A percentile compares a stretch with the other conserved stretches of the same genome.
Evolutionary conservation across 2,888 invertebrate species (phyloP).

Genomic region (Volucella inflata): DNA sequence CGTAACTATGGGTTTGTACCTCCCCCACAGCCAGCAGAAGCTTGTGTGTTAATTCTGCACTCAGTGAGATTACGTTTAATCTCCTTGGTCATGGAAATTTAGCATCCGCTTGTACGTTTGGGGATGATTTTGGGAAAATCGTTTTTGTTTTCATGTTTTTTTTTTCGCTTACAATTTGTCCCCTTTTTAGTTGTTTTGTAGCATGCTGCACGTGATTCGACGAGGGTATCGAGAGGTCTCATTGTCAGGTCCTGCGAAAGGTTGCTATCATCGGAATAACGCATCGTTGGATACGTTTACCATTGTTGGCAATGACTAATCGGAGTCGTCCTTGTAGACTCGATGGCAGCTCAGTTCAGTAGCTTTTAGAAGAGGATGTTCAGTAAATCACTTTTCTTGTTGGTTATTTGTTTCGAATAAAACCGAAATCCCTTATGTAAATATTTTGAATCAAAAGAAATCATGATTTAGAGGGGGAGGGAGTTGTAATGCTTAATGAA

Average conservation of each 20-base stretch:
- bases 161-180: background rate
- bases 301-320: slow-evolving; percentile 32
- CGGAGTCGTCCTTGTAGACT: too few relatives aligned
- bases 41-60: slow-evolving; percentile 49
- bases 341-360: background rate
- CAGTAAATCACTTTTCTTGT: slow-evolving; percentile 44
- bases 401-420: slow-evolving; percentile 53
- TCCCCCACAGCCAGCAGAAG: background rate
- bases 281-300: slow-evolving; percentile 43
- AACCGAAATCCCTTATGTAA: slow-evolving; percentile 56
- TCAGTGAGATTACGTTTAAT: slow-evolving; percentile 56
- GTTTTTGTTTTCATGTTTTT: slow-evolving; percentile 21
- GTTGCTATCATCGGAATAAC: slow-evolving; percentile 46
- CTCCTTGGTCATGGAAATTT: slow-evolving; percentile 58
- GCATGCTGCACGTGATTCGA: slow-evolving; percentile 34
- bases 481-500: slow-evolving; percentile 47
- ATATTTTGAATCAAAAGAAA: slow-evolving; percentile 35
- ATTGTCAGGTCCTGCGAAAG: slow-evolving; percentile 15
- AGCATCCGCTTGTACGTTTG: slow-evolving; percentile 37
- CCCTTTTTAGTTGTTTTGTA: background rate
- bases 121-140: slow-evolving; percentile 29
- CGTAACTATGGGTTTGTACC: background rate
- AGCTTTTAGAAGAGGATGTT: slow-evolving; percentile 24
- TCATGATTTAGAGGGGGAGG: background rate
- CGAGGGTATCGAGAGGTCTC: slow-evolving; percentile 10